These are phyloP conservation scores for Drosophila guanche DNA, from an alignment of 1,140 invertebrate genomes.

Conservation along the genomic window DNA sequence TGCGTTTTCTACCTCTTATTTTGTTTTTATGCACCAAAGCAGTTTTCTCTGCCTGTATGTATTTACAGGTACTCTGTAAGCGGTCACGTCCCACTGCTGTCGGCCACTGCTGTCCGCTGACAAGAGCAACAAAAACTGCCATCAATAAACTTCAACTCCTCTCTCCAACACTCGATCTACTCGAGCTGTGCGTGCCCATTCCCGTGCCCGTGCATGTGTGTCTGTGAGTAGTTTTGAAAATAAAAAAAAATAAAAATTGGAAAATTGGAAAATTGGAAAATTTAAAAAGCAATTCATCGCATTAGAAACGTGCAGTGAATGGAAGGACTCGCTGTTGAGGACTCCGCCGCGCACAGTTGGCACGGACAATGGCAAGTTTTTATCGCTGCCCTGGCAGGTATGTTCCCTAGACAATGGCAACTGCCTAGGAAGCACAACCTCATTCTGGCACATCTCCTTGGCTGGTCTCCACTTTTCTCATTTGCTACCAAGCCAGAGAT, in stretches of 20 bases:
- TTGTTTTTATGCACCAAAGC: no score
- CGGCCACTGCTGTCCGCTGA: slow-evolving; percentile 11
- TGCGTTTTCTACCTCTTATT: no score
- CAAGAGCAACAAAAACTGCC: slow-evolving; percentile 41
- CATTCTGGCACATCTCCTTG: not conserved
- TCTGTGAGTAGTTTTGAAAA: slow-evolving; percentile 52
- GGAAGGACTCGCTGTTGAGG: slow-evolving; percentile 17
- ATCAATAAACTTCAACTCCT: slow-evolving; percentile 40
- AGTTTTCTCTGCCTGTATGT: no score
- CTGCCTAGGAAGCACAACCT: not conserved
- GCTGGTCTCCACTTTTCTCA: no score
- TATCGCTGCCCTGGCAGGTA: slow-evolving; percentile 20
- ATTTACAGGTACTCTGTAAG: no score
- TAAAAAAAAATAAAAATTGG: slow-evolving; percentile 71
- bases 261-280: slow-evolving; percentile 74
- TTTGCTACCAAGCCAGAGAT: no score
- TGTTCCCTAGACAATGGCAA: slow-evolving; percentile 16
- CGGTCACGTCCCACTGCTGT: not conserved
- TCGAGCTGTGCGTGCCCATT: not conserved
- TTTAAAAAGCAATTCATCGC: slow-evolving; percentile 79
- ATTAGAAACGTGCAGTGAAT: slow-evolving; percentile 73
- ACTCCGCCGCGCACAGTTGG: not conserved
- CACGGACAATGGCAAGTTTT: slow-evolving; percentile 21
- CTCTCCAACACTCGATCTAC: no score
- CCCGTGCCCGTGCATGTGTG: slow-evolving; percentile 2